Conservation (phyloP, 2,888 invertebrate genomes). For the Deroplatys truncata region DNA sequence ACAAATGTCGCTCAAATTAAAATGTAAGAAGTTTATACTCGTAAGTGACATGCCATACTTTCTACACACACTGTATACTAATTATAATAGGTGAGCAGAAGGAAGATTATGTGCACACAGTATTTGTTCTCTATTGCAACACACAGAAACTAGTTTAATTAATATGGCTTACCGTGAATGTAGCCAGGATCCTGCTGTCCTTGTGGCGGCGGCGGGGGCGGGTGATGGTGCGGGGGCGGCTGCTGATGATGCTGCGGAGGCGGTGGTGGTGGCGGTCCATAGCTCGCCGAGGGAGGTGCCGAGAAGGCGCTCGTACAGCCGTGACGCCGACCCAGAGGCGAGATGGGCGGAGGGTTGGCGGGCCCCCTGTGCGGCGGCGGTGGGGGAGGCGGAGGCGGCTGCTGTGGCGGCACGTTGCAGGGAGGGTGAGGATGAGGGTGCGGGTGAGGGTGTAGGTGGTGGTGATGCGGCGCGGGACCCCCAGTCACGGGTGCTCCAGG, state of each 20-base stretch:
- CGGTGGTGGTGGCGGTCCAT: conserved; percentile 32
- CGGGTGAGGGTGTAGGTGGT: conserved; percentile 49
- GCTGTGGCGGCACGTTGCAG: conserved; percentile 43
- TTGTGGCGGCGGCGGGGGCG: not conserved
- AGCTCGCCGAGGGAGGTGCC: conserved; percentile 46
- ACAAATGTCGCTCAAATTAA: too few species aligned
- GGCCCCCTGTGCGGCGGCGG: conserved; percentile 35
- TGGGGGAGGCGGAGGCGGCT: conserved; percentile 39
- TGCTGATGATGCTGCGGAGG: conserved; percentile 29
- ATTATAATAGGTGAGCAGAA: too few species aligned
- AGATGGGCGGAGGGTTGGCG: conserved; percentile 38
- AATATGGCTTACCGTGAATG: conserved; percentile 42
- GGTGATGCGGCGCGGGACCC: conserved; percentile 43
- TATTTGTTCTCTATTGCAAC: too few species aligned
- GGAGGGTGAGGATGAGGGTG: conserved; percentile 35
- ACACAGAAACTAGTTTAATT: too few species aligned
- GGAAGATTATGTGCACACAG: too few species aligned
- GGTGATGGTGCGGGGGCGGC: not conserved
- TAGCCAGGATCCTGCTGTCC: conserved; percentile 36
- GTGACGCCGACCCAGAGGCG: conserved; percentile 49
- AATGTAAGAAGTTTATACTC: too few species aligned
- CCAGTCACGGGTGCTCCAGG: conserved; percentile 52
- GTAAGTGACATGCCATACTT: too few species aligned
- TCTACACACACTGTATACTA: too few species aligned
- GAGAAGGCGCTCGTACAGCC: conserved; percentile 61